Base-by-base conservation (phyloP, 1,140 invertebrate species). In the Bombus vancouverensis region DNA sequence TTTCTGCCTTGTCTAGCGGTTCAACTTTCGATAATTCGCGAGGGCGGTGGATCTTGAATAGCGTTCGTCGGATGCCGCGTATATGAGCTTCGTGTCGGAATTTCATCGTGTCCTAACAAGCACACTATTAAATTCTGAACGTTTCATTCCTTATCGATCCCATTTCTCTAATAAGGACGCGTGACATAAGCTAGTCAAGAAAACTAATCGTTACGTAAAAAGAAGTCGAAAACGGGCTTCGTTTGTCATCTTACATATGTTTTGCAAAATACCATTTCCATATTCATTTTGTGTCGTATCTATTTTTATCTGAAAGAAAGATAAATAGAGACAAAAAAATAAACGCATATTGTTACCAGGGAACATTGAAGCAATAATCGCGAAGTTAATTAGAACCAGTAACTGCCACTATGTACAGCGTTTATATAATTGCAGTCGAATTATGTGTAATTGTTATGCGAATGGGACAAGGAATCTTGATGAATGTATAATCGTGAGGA, bases 11-110 rank as follows among this genome's bases (percentile, higher is more conserved):
- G n/a, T 59, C 8, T 1, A 39, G 18, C 22, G 32, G 28, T 47
- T 22, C 13, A 3, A 32, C 6, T 15, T n/a, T 34, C 76, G 42
- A 83, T 53, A 32, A 79, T 85, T 34, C 28, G 73, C 34, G 28
- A 44, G 15, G 28, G 22, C 13, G 53, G 28, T 76, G 75, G 47
- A 83, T 83, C 47, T 34, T 32, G 44, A 57, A n/a, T 2, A n/a
- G 25, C 76, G 57, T 53, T 72, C 53, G 39, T 72, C 12, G 66
- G 13, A 81, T 76, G 28, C 80, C 86, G 47, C 25, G 42, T 62
- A 87, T 85, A 90, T 89, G 86, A 89, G 80, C 53, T 85, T 70
- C 88, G 44, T 74, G 89, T 83, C 25, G 88, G 89, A 90, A 90
- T 90, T 90, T 87, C 78, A 89, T 90, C 70, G 39, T 44, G 34